These are phyloP conservation scores for Leptestheria dahalacensis DNA, from an alignment of 1,140 invertebrate genomes.

Conservation along the genomic window DNA sequence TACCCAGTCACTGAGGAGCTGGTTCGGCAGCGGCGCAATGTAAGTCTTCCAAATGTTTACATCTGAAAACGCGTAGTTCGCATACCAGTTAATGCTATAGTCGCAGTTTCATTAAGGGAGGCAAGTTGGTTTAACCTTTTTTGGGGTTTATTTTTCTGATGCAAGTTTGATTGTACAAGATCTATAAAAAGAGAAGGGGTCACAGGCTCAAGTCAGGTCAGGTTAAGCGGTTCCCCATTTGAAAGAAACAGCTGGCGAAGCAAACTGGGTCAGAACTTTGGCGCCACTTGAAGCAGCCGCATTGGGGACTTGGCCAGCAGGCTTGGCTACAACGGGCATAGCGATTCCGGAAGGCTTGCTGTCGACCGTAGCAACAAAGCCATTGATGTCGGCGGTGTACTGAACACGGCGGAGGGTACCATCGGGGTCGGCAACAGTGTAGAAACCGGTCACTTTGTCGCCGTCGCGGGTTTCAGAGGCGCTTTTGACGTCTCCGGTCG, in stretches of 20 bases:
- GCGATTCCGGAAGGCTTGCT: background rate
- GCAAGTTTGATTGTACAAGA: too few species aligned
- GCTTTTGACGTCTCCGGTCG: background rate
- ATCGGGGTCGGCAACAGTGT: constrained; percentile 20
- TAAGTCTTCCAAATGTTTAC: too few species aligned
- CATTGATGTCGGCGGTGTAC: constrained; percentile 19
- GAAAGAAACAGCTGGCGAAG: background rate
- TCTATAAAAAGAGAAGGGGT: background rate
- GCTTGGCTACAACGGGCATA: background rate
- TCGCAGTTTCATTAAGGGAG: too few species aligned
- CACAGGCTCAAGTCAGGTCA: background rate
- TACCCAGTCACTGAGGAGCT: constrained; percentile 73
- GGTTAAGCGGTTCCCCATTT: background rate
- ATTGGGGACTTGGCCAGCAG: background rate
- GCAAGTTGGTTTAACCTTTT: too few species aligned
- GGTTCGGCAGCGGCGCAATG: constrained; percentile 31
- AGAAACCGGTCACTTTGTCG: constrained; percentile 14
- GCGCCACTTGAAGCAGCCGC: background rate
- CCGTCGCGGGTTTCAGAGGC: background rate
- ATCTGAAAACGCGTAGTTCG: too few species aligned
- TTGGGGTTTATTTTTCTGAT: too few species aligned
- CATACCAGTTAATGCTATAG: too few species aligned
- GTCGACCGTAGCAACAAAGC: constrained; percentile 14
- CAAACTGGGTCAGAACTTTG: background rate
- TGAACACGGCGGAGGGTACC: constrained; percentile 17